Percentiles rank a stretch among this genome's conserved stretches.
These are phyloP conservation scores for Erpornis zantholeuca DNA, from an alignment of 2,113 vertebrate genomes.

Conservation along the genomic window DNA sequence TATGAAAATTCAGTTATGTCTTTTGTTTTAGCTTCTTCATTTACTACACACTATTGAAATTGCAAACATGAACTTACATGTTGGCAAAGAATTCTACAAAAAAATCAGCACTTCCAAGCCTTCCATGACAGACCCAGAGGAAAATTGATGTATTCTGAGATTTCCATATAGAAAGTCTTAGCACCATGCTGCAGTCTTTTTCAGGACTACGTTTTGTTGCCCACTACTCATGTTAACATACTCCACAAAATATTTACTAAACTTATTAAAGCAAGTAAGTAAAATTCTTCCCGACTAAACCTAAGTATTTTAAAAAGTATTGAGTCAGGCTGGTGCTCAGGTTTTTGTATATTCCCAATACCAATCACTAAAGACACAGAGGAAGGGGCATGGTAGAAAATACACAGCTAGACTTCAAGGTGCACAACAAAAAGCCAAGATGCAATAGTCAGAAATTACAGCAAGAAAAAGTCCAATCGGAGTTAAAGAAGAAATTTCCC, in stretches of 20 bases:
- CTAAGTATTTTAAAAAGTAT: background rate
- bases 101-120: background rate
- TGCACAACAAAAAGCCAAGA: background rate
- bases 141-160: background rate
- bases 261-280: background rate
- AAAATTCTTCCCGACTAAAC: background rate
- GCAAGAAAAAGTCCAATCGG: background rate
- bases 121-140: background rate
- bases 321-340: background rate
- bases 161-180: background rate
- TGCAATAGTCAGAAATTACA: background rate
- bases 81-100: background rate
- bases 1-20: background rate
- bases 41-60: conserved; percentile 10
- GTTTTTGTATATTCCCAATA: background rate
- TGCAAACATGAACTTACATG: background rate
- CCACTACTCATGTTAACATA: background rate
- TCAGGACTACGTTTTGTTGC: background rate
- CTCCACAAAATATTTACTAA: background rate
- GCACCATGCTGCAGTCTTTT: background rate
- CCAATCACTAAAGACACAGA: background rate
- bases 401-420: background rate
- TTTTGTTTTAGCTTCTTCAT: background rate
- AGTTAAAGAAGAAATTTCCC: background rate
- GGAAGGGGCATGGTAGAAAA: background rate